Evolutionary conservation across 2,888 invertebrate genomes (phyloP).

Genomic region (Clusia tigrina): DNA sequence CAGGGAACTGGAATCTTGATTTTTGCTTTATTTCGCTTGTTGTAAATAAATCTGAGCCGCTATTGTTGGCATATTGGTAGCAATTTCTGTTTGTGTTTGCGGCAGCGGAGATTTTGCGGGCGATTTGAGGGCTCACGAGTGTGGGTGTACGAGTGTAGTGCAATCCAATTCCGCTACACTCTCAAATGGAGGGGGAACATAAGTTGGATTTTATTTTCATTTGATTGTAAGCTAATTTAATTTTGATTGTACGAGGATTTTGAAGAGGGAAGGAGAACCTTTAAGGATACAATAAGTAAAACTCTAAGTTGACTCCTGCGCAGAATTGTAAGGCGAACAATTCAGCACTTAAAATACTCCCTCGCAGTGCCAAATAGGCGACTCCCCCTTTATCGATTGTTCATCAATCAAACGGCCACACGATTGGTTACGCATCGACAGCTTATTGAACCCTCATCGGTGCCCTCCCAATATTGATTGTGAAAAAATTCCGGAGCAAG

Average conservation of each 20-base stretch:
- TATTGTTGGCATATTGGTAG: constrained; percentile 36
- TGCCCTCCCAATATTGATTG: not conserved
- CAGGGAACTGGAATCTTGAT: constrained; percentile 12
- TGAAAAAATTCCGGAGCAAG: not conserved
- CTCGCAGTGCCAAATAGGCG: too few relatives aligned
- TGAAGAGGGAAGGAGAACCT: too few relatives aligned
- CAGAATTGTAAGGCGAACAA: too few relatives aligned
- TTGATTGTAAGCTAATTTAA: constrained; percentile 6
- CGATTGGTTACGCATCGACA: too few relatives aligned
- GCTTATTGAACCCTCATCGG: not conserved
- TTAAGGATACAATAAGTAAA: too few relatives aligned
- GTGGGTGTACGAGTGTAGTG: too few relatives aligned
- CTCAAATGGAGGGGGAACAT: too few relatives aligned
- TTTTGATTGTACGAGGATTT: constrained; percentile 4
- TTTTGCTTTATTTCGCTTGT: constrained; percentile 42
- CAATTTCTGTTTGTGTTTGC: constrained; percentile 8
- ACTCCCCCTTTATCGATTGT: not conserved
- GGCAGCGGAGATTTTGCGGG: constrained; percentile 9
- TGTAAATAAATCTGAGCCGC: constrained; percentile 49
- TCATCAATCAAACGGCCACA: not conserved
- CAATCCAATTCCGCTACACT: too few relatives aligned
- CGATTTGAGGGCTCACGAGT: constrained; percentile 11
- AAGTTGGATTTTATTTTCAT: not conserved
- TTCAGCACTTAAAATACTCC: too few relatives aligned
- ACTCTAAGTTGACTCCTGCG: too few relatives aligned